Percentiles rank a stretch among this genome's conserved stretches.
phyloP scores from a whole-genome alignment of 2,113 vertebrate species.

The Notothenia coriiceps region DNA sequence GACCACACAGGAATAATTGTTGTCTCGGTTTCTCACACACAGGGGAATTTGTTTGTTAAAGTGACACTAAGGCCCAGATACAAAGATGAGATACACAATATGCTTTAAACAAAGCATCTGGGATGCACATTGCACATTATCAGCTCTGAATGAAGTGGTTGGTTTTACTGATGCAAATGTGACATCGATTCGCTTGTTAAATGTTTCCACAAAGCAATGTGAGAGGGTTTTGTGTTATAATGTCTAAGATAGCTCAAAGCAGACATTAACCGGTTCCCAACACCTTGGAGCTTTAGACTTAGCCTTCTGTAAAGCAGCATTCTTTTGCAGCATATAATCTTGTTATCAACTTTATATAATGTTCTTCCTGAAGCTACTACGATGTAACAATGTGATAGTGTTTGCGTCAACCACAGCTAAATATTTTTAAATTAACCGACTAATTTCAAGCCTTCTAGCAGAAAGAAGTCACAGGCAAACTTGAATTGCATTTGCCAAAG shows the following conservation, averaged over 20 bases:
- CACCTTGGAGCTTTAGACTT: conserved; percentile 1
- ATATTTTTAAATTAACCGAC: not conserved
- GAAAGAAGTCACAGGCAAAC: no score
- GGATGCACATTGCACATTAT: conserved; percentile 59
- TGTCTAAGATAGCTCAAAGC: not conserved
- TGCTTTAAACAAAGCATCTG: conserved; percentile 56
- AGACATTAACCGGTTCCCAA: not conserved
- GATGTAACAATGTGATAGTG: not conserved
- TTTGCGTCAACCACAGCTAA: not conserved
- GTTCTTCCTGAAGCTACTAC: conserved; percentile 12
- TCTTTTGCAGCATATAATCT: not conserved
- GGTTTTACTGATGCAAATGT: conserved; percentile 42
- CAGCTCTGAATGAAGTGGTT: conserved; percentile 29
- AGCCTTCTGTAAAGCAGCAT: no score
- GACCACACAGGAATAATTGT: not conserved
- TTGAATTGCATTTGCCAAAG: no score
- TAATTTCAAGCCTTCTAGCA: no score
- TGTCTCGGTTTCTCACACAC: not conserved
- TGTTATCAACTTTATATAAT: conserved; percentile 13
- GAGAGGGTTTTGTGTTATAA: not conserved
- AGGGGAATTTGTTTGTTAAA: conserved; percentile 27
- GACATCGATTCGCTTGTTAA: conserved; percentile 38
- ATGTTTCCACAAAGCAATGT: conserved; percentile 26
- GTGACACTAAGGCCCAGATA: conserved; percentile 9
- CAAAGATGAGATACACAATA: not conserved